Conservation (phyloP, 2,797 vertebrate species). For the Enteromius thamalakanensis region DNA sequence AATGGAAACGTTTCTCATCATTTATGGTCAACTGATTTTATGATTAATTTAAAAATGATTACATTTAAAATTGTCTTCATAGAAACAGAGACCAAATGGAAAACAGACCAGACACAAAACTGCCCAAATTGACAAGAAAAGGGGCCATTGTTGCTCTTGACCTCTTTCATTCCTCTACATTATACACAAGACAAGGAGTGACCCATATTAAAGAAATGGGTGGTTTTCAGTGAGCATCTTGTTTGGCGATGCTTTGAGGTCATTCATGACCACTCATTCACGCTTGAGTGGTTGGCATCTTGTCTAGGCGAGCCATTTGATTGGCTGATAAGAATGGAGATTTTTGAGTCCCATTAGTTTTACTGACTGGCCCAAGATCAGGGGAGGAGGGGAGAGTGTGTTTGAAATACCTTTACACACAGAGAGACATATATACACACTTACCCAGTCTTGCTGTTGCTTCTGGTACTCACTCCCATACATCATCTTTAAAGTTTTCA, state of each 20-base stretch:
- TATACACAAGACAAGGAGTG: conserved; percentile 58
- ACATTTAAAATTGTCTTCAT: not conserved
- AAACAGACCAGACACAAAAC: conserved; percentile 44
- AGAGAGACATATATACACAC: conserved; percentile 24
- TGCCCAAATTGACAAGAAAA: conserved; percentile 52
- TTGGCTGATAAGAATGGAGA: conserved; percentile 58
- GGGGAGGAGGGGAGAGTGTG: conserved; percentile 44
- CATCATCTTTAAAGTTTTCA: conserved; percentile 52
- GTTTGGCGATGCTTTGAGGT: conserved; percentile 60
- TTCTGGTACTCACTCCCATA: conserved; percentile 35
- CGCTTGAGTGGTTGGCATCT: conserved; percentile 57
- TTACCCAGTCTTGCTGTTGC: conserved; percentile 25
- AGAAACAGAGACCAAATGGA: conserved; percentile 33
- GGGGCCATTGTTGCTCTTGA: conserved; percentile 56
- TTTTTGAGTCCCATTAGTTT: conserved; percentile 54
- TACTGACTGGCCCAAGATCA: conserved; percentile 48
- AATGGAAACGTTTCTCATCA: not conserved
- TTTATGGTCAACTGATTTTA: not conserved
- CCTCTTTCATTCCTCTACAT: conserved; percentile 50
- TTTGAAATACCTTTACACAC: conserved; percentile 50
- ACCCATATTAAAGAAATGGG: conserved; percentile 65
- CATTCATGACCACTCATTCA: conserved; percentile 56
- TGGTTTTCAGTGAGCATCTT: conserved; percentile 60
- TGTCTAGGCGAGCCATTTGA: conserved; percentile 49
- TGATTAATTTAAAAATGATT: not conserved